Base-by-base conservation (phyloP, 2,888 invertebrate species). In the Lasioglossum malachurum region DNA sequence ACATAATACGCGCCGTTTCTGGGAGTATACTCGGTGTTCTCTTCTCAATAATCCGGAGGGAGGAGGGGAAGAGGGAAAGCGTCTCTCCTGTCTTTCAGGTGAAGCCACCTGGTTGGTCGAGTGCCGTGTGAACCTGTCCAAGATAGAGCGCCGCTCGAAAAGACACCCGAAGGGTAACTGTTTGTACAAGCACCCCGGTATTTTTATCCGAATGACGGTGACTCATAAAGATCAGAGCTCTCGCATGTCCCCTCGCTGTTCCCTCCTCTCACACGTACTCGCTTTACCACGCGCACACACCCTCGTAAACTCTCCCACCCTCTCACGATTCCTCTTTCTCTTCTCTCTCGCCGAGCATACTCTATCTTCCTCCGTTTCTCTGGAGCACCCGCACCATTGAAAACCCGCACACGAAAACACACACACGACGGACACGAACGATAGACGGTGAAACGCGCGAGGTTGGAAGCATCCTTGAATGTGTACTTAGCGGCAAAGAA, bases 141-240 rank as follows among this genome's bases (percentile, higher is more conserved):
- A 89, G 88, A 88, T 88, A 87, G 82, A 87, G 84, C 89, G 89
- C 87, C 87, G 91, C 78, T 83, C 86, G 83, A 88, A 90, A 91
- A 92, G 92, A 92, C 90, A 91, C 84, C 90, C 90, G 90, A 89
- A 92, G 92, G 93, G 92, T 92, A 90, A 91, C 92, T 93, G 93
- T 94, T 94, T 94, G 92, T 92, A 93, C 92, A 93, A 93, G 93
- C 93, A 88, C 88, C 91, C 91, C 91, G 93, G 92, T 93, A 93
- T 92, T 94, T 94, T 93, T 93, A 93, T 94, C 93, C 92, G 91
- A 92, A 92, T 90, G 91, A 92, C 83, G 91, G 86, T 94, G 94
- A 94, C 92, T 94, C 94, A 94, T 91, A 91, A 91, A 93, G 94
- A 93, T 93, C 92, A 90, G 91, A 91, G 90, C 86, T 85, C 89